These are phyloP conservation scores for Eutolmus rufibarbis DNA, from an alignment of 2,888 invertebrate species.

Conservation along the genomic window DNA sequence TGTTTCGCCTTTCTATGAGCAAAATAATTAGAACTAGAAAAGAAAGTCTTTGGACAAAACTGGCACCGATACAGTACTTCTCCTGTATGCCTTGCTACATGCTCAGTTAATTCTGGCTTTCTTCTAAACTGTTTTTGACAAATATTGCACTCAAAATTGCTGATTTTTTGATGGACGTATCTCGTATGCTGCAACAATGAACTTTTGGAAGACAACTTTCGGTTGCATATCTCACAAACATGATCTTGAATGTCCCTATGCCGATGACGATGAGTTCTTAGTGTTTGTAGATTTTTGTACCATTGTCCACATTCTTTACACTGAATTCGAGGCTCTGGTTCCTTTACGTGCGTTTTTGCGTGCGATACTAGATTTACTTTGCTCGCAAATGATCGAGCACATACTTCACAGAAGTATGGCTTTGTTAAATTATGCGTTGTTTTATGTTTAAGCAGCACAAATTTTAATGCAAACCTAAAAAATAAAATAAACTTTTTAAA, in stretches of 20 bases:
- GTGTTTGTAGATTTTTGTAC: conserved; percentile 48
- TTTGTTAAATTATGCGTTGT: conserved; percentile 44
- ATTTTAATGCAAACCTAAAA: conserved; percentile 48
- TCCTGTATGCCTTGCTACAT: conserved; percentile 51
- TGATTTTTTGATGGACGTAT: conserved; percentile 47
- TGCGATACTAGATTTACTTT: conserved; percentile 42
- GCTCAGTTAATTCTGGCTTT: conserved; percentile 49
- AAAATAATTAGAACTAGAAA: conserved; percentile 51
- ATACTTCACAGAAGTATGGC: conserved; percentile 47
- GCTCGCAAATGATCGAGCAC: conserved; percentile 47
- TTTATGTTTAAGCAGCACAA: conserved; percentile 47
- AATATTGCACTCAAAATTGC: conserved; percentile 44
- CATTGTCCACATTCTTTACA: conserved; percentile 45
- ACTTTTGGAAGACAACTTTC: conserved; percentile 44
- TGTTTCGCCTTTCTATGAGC: conserved; percentile 51
- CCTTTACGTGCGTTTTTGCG: conserved; percentile 33
- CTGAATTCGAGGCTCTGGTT: conserved; percentile 41
- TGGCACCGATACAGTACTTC: conserved; percentile 51
- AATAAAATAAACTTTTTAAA: background rate
- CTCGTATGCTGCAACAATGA: conserved; percentile 45
- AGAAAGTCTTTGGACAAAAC: conserved; percentile 51
- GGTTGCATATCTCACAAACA: conserved; percentile 43
- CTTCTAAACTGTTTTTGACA: conserved; percentile 46
- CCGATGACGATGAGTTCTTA: conserved; percentile 45
- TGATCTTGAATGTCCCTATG: conserved; percentile 44